phyloP scores from a whole-genome alignment of 2,888 invertebrate species.

The Melanostoma mellinum region DNA sequence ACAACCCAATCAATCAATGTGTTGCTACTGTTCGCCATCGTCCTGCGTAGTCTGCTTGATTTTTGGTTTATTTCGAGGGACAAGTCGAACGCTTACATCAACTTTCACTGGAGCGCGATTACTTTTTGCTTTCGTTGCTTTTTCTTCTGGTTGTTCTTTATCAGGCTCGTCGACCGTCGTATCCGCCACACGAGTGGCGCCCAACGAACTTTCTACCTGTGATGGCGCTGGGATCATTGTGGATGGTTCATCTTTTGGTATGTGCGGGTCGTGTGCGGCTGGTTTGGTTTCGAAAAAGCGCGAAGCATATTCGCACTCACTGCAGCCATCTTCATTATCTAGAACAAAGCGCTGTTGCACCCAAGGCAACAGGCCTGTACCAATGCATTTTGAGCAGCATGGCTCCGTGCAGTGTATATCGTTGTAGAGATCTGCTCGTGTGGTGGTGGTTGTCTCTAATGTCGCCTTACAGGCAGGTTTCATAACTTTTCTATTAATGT shows the following conservation, averaged over 20 bases:
- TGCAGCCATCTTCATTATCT: conserved; percentile 62
- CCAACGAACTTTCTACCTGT: conserved; percentile 5
- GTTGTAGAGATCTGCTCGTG: conserved; percentile 61
- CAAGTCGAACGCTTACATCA: conserved; percentile 89
- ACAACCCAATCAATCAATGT: conserved; percentile 51
- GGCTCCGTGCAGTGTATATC: conserved; percentile 52
- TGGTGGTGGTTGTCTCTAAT: conserved; percentile 67
- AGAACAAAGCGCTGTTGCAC: conserved; percentile 81
- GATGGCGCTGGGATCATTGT: not conserved
- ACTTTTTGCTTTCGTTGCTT: conserved; percentile 72
- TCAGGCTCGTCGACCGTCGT: conserved; percentile 47
- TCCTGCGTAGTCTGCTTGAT: conserved; percentile 71
- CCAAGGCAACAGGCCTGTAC: conserved; percentile 81
- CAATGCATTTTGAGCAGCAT: conserved; percentile 57
- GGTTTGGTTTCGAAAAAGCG: conserved; percentile 58
- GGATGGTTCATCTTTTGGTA: conserved; percentile 24
- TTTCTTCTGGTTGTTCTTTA: conserved; percentile 56
- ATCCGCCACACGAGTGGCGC: conserved; percentile 5
- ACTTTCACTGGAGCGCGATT: conserved; percentile 86
- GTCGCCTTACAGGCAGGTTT: conserved; percentile 55
- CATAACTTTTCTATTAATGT: conserved; percentile 67
- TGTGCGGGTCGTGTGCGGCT: conserved; percentile 31
- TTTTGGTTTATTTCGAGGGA: conserved; percentile 84
- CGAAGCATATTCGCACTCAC: conserved; percentile 60
- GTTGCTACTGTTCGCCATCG: conserved; percentile 37